These are phyloP conservation scores for Drosophila nr. perissopoda DNA, from an alignment of 2,888 invertebrate genomes.

Conservation along the genomic window DNA sequence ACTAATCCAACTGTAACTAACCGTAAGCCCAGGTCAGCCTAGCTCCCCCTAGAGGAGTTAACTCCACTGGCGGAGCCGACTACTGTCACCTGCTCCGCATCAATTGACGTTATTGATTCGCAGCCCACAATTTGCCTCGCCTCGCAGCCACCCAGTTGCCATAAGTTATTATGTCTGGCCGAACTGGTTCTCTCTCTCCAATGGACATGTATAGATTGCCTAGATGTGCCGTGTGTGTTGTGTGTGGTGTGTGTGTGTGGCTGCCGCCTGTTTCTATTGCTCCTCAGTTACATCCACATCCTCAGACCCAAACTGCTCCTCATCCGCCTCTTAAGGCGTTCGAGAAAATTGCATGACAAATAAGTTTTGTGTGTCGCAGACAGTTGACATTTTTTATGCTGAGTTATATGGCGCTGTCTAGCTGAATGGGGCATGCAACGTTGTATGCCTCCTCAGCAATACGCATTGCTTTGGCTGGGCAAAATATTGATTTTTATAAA, in stretches of 20 bases:
- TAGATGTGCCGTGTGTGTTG: conserved; percentile 45
- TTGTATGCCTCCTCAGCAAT: conserved; percentile 11
- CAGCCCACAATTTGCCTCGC: conserved; percentile 68
- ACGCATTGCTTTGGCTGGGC: conserved; percentile 42
- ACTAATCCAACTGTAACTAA: conserved; percentile 65
- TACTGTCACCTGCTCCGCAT: conserved; percentile 70
- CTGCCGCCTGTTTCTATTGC: conserved; percentile 27
- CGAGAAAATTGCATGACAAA: conserved; percentile 77
- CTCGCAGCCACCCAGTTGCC: conserved; percentile 69
- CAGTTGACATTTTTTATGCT: conserved; percentile 78
- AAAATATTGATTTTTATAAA: conserved; percentile 75
- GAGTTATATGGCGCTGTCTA: conserved; percentile 69
- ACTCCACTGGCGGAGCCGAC: conserved; percentile 1
- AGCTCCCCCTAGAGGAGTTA: conserved; percentile 26
- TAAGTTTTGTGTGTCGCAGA: conserved; percentile 79
- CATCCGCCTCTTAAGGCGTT: conserved; percentile 69
- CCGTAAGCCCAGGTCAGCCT: conserved; percentile 58
- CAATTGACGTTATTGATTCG: conserved; percentile 74
- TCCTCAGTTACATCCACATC: conserved; percentile 7
- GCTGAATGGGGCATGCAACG: conserved; percentile 51
- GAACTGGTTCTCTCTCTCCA: conserved; percentile 59
- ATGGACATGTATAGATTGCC: conserved; percentile 72
- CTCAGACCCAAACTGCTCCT: conserved; percentile 18
- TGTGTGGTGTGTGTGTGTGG: neutral
- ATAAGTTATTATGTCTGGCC: conserved; percentile 76